Evolutionary conservation across 2,888 invertebrate species (phyloP).

Genomic region (Leucophenga maculata): DNA sequence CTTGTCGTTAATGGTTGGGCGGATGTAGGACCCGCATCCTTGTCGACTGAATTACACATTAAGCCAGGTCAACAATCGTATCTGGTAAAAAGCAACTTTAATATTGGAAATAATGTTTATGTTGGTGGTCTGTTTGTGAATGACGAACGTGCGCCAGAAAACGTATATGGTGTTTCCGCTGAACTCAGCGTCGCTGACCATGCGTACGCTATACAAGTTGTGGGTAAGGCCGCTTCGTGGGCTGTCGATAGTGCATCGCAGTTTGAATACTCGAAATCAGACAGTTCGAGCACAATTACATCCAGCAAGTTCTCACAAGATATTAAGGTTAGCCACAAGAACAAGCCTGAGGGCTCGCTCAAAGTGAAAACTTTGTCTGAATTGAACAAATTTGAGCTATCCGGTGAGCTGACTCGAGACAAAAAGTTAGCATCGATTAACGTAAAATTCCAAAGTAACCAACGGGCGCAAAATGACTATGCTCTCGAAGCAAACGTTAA

Average conservation of each 20-base stretch:
- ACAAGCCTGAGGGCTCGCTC: constrained; percentile 43
- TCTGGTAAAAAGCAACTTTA: constrained; percentile 54
- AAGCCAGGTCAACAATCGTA: constrained; percentile 49
- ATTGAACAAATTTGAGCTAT: constrained; percentile 71
- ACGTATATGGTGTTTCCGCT: constrained; percentile 57
- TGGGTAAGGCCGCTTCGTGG: constrained; percentile 52
- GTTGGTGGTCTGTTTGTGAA: constrained; percentile 59
- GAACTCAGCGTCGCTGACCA: constrained; percentile 43
- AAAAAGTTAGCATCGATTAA: constrained; percentile 76
- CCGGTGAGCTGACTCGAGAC: constrained; percentile 75
- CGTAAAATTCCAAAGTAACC: constrained; percentile 72
- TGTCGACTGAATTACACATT: constrained; percentile 56
- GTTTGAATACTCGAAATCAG: constrained; percentile 46
- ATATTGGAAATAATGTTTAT: constrained; percentile 53
- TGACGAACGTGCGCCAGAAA: constrained; percentile 52
- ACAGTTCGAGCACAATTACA: constrained; percentile 36
- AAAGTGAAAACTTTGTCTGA: constrained; percentile 73
- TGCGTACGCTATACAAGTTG: constrained; percentile 44
- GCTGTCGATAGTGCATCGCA: constrained; percentile 38
- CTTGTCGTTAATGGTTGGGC: constrained; percentile 64
- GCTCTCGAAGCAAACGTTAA: constrained; percentile 77
- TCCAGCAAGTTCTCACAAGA: constrained; percentile 51
- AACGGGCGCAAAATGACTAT: constrained; percentile 70
- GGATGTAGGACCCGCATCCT: constrained; percentile 49
- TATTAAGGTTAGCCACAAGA: constrained; percentile 46